Evolutionary conservation across 2,113 vertebrate genomes (phyloP).

Genomic region (Chascanopsetta lugubris): DNA sequence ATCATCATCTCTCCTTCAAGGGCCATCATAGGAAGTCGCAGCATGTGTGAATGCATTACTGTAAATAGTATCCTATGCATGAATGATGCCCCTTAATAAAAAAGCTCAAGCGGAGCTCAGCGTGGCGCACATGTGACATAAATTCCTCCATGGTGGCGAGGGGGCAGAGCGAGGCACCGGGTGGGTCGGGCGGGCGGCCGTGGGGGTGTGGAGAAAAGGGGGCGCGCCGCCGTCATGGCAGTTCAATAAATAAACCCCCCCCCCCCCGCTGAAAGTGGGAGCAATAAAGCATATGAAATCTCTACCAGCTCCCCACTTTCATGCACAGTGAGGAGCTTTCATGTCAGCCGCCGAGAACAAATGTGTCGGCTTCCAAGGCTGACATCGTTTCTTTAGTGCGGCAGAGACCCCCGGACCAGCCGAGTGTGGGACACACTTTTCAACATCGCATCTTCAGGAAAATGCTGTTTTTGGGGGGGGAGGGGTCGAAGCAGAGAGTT

Average conservation of each 20-base stretch:
- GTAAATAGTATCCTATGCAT: conserved; percentile 72
- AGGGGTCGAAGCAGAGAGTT: not conserved
- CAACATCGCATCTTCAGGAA: not conserved
- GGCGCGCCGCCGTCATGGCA: conserved; percentile 63
- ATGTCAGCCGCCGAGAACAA: conserved; percentile 49
- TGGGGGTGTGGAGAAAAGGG: conserved; percentile 60
- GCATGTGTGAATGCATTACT: conserved; percentile 59
- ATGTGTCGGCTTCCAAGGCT: conserved; percentile 44
- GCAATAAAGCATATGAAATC: conserved; percentile 79
- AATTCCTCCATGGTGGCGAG: conserved; percentile 71
- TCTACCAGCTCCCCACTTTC: conserved; percentile 57
- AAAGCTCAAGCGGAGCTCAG: conserved; percentile 61
- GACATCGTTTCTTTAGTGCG: conserved; percentile 40
- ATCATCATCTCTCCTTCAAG: conserved; percentile 63
- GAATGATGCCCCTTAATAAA: conserved; percentile 76
- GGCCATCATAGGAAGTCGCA: conserved; percentile 50
- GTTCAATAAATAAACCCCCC: conserved; percentile 84
- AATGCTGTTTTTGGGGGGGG: not conserved
- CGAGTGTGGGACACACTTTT: conserved; percentile 3
- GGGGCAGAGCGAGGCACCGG: conserved; percentile 56
- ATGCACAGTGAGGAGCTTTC: conserved; percentile 54
- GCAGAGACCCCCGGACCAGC: conserved; percentile 14
- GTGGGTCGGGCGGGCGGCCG: conserved; percentile 56
- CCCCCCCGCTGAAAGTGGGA: conserved; percentile 68
- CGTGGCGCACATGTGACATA: conserved; percentile 63